These are phyloP conservation scores for Momotus momota DNA, from an alignment of 2,797 vertebrate species.

Conservation along the genomic window DNA sequence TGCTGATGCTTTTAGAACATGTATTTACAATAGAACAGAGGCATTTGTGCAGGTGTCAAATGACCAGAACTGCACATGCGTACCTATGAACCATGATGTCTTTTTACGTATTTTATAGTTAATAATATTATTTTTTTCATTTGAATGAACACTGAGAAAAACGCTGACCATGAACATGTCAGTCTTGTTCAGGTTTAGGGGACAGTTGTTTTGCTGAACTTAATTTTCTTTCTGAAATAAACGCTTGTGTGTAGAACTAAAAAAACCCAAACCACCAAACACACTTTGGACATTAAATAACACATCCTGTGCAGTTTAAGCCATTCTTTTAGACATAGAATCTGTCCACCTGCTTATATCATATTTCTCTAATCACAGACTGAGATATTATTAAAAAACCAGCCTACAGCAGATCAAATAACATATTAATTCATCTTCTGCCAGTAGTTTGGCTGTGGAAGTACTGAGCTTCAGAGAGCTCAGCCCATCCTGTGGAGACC, in stretches of 20 bases:
- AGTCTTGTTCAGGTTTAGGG: not conserved
- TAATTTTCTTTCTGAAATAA: not conserved
- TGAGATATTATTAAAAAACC: not conserved
- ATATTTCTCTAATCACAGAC: not conserved
- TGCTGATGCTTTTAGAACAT: not conserved
- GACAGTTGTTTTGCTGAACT: not conserved
- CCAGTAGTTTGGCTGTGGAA: not conserved
- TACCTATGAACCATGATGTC: fast-evolving
- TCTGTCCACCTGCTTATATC: not conserved
- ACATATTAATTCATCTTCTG: not conserved
- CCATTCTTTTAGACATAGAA: not conserved
- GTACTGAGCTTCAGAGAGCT: not conserved
- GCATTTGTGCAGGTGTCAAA: not conserved
- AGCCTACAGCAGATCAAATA: not conserved
- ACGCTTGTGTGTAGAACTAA: not conserved
- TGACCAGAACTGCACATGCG: not conserved
- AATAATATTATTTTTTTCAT: not conserved
- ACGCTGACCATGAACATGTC: not conserved
- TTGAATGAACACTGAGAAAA: not conserved
- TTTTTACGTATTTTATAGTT: not conserved
- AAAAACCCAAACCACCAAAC: not conserved
- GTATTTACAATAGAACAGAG: not conserved
- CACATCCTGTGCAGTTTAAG: not conserved
- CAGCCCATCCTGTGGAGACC: not conserved
- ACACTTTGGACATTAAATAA: not conserved